Base-by-base conservation (phyloP, 2,113 vertebrate genomes). In the Platichthys flesus region DNA sequence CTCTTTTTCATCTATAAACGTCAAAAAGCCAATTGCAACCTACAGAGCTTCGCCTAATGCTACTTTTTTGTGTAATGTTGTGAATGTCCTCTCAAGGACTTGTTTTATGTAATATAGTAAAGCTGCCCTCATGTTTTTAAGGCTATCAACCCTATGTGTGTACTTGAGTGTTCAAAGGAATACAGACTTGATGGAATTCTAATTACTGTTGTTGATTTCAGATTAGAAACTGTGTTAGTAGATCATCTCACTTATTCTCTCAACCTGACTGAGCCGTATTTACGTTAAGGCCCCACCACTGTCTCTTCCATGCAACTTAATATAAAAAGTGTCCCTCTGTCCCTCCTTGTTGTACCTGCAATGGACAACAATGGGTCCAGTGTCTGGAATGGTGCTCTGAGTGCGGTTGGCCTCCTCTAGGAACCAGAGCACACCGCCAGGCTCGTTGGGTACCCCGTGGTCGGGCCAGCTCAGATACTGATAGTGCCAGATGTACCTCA, bases 381-480 rank as follows among this genome's bases (percentile, higher is more conserved):
- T 90, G 40, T 92, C 92, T 1, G 91, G 93, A 90, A 95, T 90
- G 81, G 91, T 85, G 26, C 87, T 88, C 85, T 97, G 95, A 3
- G 94, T 93, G 70, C 86, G 88, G 82, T 96, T 97, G 84, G 96
- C 95, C 87, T 96, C 94, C 58, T 96, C 95, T 63, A 97, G 91
- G 85, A 97, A 96, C 90, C 95, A 93, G 9, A 97, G 93, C 14
- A 96, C 95, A 0, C 95, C 96, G 0, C 95, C 94, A 0, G 96
- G 96, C 74, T 97, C 96, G 0, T 95, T 96, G 21, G 96, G 96
- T 21, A 97, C 97, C 0, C 96, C 96, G 0, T 97, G 95, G 84
- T 97, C 96, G 0, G 95, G 97, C 97, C 97, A 96, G 85, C 95
- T 95, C 56, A 96, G 93, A 85, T 97, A 96, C 93, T 97, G 97